Evolutionary conservation across 1,140 invertebrate species (phyloP), one percentile per base, ranked within the genome.

Genomic region (Lepidurus arcticus): DNA sequence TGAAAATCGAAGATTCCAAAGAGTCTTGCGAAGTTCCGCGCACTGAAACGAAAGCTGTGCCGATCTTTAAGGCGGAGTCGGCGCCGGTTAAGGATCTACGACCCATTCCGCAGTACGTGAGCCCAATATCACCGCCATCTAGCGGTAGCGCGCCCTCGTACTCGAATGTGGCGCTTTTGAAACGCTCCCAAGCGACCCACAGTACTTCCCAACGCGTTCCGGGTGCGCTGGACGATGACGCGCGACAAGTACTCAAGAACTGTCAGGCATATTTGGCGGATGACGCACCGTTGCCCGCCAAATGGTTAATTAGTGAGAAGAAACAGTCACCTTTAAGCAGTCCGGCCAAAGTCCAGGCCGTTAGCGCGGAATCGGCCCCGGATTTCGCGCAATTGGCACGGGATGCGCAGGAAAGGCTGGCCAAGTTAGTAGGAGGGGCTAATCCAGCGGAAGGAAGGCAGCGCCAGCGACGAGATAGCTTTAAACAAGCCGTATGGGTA

Each of bases 221-320:
- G 4, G 8, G 1, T 9, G 44, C 74, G 24, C 44, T 78, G 73
- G 78, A 78, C 11, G 44, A 75, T 34, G 78, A 78, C 24, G 75
- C 78, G 7, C 78, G 78, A 8, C 78, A 78, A 47, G 16, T 78
- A 45, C 73, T 78, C 13, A 73, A 74, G n/a, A 74, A 75, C 26
- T 78, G 78, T 24, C 78, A 78, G n/a, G 78, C 65, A 11, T 78
- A 78, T 74, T 24, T 78, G 9, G 53, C 75, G 42, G 34, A 73
- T 26, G 73, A 74, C 7, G 0, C 7, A 4, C 53, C 53, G 6
- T 21, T 65, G n/a, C 16, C 53, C 16, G 53, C 13, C 13, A 65
- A 65, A 16, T 16, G 45, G 45, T 21, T 21, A 16, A 7, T 21
- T 3, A 65, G 1, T 1, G 53, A 65, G 13, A 65, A 16, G 53